Evolutionary conservation across 2,888 invertebrate genomes (phyloP).

Genomic region (Brachyptera risi): DNA sequence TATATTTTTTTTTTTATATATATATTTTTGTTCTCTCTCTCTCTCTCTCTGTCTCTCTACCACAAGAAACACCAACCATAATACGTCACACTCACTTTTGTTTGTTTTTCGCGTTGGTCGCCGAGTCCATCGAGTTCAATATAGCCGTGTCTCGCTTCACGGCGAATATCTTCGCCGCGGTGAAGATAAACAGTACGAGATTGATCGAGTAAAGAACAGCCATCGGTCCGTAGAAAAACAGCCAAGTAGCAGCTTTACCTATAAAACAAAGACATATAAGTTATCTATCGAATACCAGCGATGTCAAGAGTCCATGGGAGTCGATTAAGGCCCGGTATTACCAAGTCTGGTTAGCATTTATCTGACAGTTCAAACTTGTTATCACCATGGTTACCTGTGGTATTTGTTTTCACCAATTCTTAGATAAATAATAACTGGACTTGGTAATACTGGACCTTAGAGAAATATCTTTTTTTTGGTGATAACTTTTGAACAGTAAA

Average conservation of each 20-base stretch:
- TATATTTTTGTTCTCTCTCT: background rate
- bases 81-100: conserved; percentile 9
- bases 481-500: no score
- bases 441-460: no score
- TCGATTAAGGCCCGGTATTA: no score
- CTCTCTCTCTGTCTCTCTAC: no score
- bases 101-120: conserved; percentile 8
- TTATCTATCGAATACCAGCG: background rate
- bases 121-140: conserved; percentile 20
- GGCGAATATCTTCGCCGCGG: conserved; percentile 38
- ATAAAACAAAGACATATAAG: background rate
- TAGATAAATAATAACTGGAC: no score
- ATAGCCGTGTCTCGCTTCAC: conserved; percentile 38
- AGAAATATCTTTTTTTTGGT: no score
- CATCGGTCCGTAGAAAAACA: conserved; percentile 38
- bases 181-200: conserved; percentile 37
- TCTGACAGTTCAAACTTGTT: no score
- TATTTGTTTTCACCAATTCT: no score
- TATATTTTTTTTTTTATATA: background rate
- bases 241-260: conserved; percentile 31
- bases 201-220: conserved; percentile 35
- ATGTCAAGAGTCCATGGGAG: background rate
- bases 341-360: no score
- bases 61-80: background rate
- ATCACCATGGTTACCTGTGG: no score